These are phyloP conservation scores for Bubo bubo DNA, from an alignment of 2,113 vertebrate genomes.

Conservation along the genomic window DNA sequence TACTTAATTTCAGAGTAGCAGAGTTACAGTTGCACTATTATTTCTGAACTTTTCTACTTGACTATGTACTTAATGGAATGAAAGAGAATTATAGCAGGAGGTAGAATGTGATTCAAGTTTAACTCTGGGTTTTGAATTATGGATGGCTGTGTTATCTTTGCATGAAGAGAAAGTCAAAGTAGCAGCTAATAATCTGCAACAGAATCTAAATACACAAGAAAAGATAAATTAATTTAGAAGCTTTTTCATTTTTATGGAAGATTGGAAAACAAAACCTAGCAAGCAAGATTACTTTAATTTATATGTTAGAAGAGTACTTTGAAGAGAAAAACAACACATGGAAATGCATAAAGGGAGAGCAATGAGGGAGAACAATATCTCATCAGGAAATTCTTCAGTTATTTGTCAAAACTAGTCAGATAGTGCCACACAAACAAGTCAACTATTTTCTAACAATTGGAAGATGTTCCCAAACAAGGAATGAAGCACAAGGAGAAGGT, in stretches of 20 bases:
- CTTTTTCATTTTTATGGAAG: conserved; percentile 15
- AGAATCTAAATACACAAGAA: neutral
- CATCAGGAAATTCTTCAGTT: neutral
- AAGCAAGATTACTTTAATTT: conserved; percentile 11
- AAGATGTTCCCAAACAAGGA: neutral
- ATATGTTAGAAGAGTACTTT: neutral
- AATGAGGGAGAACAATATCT: neutral
- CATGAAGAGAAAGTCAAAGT: neutral
- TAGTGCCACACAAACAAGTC: neutral
- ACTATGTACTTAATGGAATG: neutral
- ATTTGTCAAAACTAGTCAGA: neutral
- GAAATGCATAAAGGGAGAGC: conserved; percentile 22
- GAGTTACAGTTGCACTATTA: neutral
- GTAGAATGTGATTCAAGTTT: neutral
- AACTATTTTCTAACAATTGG: neutral
- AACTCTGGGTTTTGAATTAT: conserved; percentile 16
- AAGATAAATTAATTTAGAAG: conserved; percentile 6
- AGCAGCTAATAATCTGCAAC: conserved; percentile 11
- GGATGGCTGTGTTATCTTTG: neutral
- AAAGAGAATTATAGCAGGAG: conserved; percentile 8
- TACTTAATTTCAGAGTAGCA: neutral
- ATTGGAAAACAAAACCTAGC: conserved; percentile 8
- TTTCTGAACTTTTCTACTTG: conserved; percentile 18
- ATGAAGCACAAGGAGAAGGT: neutral
- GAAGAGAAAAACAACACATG: neutral